These are phyloP conservation scores for Apis mellifera DNA, from an alignment of 1,140 invertebrate species.

Conservation along the genomic window Amel_HAv3.1 CM009939.2:3057501-3058000, in stretches of 20 bases:
- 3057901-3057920: constrained; percentile 9
- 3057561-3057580: constrained; percentile 6
- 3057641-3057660: not conserved
- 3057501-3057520: too few relatives aligned
- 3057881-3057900: too few relatives aligned
- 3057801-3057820: constrained; percentile 29
- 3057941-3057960: not conserved
- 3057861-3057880: constrained; percentile 15
- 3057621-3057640: constrained; percentile 10
- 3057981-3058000: not conserved
- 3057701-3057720: constrained; percentile 44
- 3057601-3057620: not conserved
- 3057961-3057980: not conserved
- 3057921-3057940: not conserved
- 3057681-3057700: constrained; percentile 31
- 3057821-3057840: constrained; percentile 7
- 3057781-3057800: constrained; percentile 24
- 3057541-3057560: constrained; percentile 24
- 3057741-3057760: not conserved
- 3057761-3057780: constrained; percentile 25
- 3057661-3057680: constrained; percentile 39
- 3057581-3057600: not conserved
- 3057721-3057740: constrained; percentile 37
- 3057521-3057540: constrained; percentile 47
- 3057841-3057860: not conserved